Base-by-base conservation (phyloP, 2,113 vertebrate species). In the Anoura caudifer region DNA sequence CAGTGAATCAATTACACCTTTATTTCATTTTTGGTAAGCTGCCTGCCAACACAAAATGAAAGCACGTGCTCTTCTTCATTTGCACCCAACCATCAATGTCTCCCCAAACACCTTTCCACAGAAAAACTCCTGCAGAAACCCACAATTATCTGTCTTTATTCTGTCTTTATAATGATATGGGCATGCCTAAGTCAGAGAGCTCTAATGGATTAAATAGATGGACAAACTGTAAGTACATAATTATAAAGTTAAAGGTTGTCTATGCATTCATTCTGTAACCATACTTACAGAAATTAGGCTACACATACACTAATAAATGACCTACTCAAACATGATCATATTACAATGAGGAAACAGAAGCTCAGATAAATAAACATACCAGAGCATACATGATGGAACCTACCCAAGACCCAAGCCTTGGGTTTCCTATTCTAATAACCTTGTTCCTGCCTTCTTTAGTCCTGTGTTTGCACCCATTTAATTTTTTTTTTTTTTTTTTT, bases 11-110 rank as follows among this genome's bases (percentile, higher is more conserved):
- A 54, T 86, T 79, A 65, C 17, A 63, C n/a, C 43, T 96, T 86
- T 56, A 80, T 94, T 96, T 96, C 67, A 65, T 77, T 87, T 87
- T 80, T 79, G 67, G 80, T 87, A 47, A 54, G 43, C 26, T 69
- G 28, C 54, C 65, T 86, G 84, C 75, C 84, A 73, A 67, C 65
- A 11, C 36, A 1, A 87, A 90, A 90, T 56, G 24, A 91, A 92
- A 92, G 38, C 50, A 90, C 15, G n/a, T 63, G 73, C 16, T n/a
- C 36, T 79, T 81, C 61, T 56, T 94, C 38, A 69, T 95, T 82
- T 85, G 19, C 36, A 70, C 69, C 94, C 63, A 61, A 82, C 54
- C 41, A 69, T 73, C 50, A 50, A 56, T 73, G 38, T 38, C 17
- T 67, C 52, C 82, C 45, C 47, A 96, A 95, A 89, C 17, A 79